Evolutionary conservation across 2,797 vertebrate species (phyloP), one percentile per base, ranked within the genome.

Genomic region (Sciaenops ocellatus): DNA sequence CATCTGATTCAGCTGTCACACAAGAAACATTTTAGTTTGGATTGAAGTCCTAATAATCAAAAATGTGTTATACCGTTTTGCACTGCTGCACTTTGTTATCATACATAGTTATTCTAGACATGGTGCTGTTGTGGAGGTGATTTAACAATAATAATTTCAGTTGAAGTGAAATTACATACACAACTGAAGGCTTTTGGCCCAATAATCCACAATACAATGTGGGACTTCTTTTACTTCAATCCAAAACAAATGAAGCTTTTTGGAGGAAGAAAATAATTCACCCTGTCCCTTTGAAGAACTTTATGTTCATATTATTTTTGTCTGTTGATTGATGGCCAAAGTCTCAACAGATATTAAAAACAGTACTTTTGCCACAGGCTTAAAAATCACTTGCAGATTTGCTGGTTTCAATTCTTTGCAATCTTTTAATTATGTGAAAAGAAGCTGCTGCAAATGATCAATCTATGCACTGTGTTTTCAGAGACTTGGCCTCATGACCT

Each of bases 341-440:
- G 66, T 52, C 51, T 51, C 47, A 28, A 11, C 22, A 69, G 51
- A 75, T 18, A 61, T 12, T 65, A 16, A 55, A 76, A 79, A 48
- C 61, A 63, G 54, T 8, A 73, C 60, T 46, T 56, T 41, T 73
- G 60, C 67, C 61, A 76, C 62, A 65, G 71, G 68, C 64, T 66
- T 26, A 30, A 76, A 76, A 79, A 65, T 55, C 47, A 79, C 52
- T 73, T 2, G 18, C 20, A 68, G 41, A 30, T 22, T 66, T 47
- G 16, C 9, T 2, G 16, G 26, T 73, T 86, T 82, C 41, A 85
- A 67, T 86, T 59, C 22, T 1, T 24, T 17, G 28, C 56, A 9
- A 70, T 61, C 34, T 70, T 79, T 89, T 52, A 69, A 81, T 67
- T 69, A 79, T 47, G 52, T 41, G 64, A 42, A 59, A 59, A 78